Base-by-base conservation (phyloP, 2,113 vertebrate species). In the Microcebus jonahi region DNA sequence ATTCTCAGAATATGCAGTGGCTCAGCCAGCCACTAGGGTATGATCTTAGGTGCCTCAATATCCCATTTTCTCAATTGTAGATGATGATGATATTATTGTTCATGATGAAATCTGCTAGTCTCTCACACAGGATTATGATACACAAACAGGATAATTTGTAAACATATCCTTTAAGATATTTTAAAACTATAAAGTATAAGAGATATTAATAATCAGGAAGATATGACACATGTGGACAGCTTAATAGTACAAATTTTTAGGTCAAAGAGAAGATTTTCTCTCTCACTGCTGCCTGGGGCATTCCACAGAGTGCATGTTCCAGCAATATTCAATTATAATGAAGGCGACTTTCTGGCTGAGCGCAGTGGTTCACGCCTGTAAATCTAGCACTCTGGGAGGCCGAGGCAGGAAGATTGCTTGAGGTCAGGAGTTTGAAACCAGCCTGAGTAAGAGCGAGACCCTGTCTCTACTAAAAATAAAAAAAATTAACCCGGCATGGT, bases 101-200 rank as follows among this genome's bases (percentile, higher is more conserved):
- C 21, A 21, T 3, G 34, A 36, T 36, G 39, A 81, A 88, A 83
- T 39, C 31, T 65, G 17, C 73, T 34, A 5, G 65, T 80, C 63
- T 80, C 39, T 76, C 73, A 76, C 18, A 14, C 21, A 80, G 20
- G 15, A 12, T 36, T 42, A 57, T 11, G 42, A 84, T 67, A 70
- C 45, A 48, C 83, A 89, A 57, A 89, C 20, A 42, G 77, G 86
- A 34, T 34, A 57, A 80, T 8, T 75, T 55, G 65, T 23, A 53
- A 70, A 39, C 12, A 73, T 39, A 53, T 45, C 15, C 29, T 84
- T 73, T 27, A 88, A 85, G 71, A 36, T 63, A 93, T 70, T 82
- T 97, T 75, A 59, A 89, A 96, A 67, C 27, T 77, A 6, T 36
- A 80, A 86, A 81, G 83, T 34, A 2, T 73, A 88, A 76, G n/a